Evolutionary conservation across 64 coral and sea anemone species (phyloP).

Genomic region (Orbicella faveolata): DNA sequence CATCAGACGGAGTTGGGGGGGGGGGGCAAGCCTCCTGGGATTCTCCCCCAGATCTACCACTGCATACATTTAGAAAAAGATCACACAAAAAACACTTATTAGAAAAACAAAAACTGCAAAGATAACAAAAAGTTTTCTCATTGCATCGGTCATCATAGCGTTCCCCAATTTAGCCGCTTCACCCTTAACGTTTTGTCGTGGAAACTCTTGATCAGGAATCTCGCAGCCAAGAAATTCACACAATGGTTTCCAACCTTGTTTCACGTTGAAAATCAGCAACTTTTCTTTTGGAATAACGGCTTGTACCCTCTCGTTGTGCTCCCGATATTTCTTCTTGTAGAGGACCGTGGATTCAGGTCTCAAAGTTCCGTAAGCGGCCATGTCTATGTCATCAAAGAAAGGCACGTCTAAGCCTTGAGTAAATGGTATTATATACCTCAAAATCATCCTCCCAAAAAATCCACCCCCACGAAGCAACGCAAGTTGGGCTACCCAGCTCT

Average conservation of each 20-base stretch:
- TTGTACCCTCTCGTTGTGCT: slow-evolving; percentile 36
- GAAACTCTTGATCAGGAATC: slow-evolving; percentile 26
- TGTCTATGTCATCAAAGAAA: background rate
- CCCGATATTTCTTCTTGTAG: slow-evolving; percentile 6
- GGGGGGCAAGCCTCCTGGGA: too few species aligned
- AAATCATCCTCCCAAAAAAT: background rate
- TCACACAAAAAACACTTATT: too few species aligned
- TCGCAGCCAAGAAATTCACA: slow-evolving; percentile 36
- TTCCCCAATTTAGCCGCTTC: too few species aligned
- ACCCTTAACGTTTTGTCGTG: background rate
- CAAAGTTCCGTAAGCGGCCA: background rate
- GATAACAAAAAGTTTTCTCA: too few species aligned
- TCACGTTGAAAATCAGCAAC: slow-evolving; percentile 43
- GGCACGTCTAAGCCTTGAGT: background rate
- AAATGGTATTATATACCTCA: background rate
- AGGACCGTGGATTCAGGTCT: background rate
- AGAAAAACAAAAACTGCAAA: too few species aligned
- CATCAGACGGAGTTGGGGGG: too few species aligned
- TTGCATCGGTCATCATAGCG: too few species aligned
- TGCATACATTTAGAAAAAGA: too few species aligned
- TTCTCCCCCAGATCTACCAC: too few species aligned
- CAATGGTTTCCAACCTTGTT: slow-evolving; percentile 51
- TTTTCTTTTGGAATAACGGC: slow-evolving; percentile 3
- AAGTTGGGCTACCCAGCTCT: background rate
- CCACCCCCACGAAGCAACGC: background rate